Conservation (phyloP, 2,113 vertebrate genomes). For the Oreocharis arfaki region DNA sequence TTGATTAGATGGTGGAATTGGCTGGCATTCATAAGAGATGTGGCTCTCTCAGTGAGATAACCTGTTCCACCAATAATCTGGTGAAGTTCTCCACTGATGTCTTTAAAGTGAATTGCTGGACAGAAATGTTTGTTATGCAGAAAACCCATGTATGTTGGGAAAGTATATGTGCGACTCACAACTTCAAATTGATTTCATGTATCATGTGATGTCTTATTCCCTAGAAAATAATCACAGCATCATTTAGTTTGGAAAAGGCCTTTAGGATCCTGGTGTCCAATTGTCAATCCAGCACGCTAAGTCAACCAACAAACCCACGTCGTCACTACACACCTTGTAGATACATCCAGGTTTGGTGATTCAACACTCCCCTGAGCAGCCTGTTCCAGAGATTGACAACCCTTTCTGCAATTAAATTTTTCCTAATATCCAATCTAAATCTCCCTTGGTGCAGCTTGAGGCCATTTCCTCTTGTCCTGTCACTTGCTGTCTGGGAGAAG, state of each 20-base stretch:
- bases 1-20: background rate
- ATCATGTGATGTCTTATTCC: background rate
- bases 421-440: background rate
- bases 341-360: background rate
- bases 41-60: background rate
- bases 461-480: background rate
- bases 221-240: background rate
- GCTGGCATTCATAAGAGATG: background rate
- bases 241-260: background rate
- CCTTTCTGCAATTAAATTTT: background rate
- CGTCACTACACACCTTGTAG: background rate
- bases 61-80: background rate
- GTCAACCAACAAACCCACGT: background rate
- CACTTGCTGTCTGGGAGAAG: background rate
- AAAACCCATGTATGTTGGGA: background rate
- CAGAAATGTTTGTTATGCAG: background rate
- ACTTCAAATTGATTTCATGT: background rate
- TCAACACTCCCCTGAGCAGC: background rate
- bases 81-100: background rate
- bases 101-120: background rate
- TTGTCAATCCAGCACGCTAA: background rate
- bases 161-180: background rate
- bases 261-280: background rate
- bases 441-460: background rate
- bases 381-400: background rate